Conservation (phyloP, 2,113 vertebrate species). For the Lates calcarifer region DNA sequence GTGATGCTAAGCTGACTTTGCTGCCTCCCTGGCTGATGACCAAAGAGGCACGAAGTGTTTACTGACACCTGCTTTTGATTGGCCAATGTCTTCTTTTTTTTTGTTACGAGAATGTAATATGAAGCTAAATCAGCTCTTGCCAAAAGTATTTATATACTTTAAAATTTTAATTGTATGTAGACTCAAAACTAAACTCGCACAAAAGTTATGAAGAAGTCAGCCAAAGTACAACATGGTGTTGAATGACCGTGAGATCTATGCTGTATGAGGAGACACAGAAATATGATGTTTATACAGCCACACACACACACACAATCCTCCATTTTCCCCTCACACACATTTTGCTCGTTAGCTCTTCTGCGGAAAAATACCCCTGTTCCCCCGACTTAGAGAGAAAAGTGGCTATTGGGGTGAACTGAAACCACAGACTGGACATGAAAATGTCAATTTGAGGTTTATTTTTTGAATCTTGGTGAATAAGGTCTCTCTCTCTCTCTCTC, state of each 20-base stretch:
- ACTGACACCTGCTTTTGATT: constrained; percentile 31
- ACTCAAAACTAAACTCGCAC: neutral
- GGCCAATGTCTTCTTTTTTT: neutral
- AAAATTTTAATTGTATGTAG: neutral
- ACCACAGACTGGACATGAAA: constrained; percentile 17
- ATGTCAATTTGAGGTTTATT: constrained; percentile 9
- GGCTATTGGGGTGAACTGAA: constrained; percentile 15
- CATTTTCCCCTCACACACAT: neutral
- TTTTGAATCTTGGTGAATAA: constrained; percentile 14
- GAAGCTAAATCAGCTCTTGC: neutral
- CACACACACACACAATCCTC: neutral
- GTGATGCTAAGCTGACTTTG: constrained; percentile 56
- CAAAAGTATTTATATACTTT: neutral
- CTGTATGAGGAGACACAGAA: neutral
- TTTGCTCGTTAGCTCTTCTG: constrained; percentile 7
- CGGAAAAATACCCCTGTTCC: constrained; percentile 29
- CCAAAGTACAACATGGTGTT: neutral
- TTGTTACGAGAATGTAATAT: neutral
- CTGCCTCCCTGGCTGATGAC: constrained; percentile 33
- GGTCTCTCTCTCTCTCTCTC: neutral
- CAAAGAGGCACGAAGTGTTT: constrained; percentile 30
- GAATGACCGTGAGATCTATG: neutral
- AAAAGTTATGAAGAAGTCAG: neutral
- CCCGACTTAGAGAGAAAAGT: constrained; percentile 13
- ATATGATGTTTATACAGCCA: neutral